Evolutionary conservation across 2,888 invertebrate genomes (phyloP), one percentile per base, ranked within the genome.

Genomic region (Muschampia staudingeri): DNA sequence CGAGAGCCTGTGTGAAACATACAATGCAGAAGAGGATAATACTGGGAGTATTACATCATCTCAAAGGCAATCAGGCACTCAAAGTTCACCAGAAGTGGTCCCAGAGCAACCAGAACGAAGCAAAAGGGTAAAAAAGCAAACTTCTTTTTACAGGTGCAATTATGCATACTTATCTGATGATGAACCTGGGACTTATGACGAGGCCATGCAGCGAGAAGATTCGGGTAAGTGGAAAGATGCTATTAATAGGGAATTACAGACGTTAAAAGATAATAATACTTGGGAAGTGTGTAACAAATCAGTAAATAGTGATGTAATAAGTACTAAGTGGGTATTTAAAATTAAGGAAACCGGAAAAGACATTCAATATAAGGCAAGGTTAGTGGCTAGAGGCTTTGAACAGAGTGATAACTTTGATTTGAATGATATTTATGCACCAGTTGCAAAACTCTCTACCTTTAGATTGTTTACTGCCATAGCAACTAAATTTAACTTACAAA

Each of bases 301-400:
- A 12, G 76, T 37, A 16, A 67, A 48, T 76, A 25, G 9, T 72
- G 85, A 86, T 11, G 72, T 71, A 3, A 69, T 88, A 14, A 84
- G 83, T 82, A 85, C 83, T 19, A 88, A 88, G 61, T 89, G 89
- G 89, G 85, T 88, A 2, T 88, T 88, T 77, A 87, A 84, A 76
- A 76, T 84, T 0, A 89, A 34, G 65, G 87, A 69, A 56, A 78
- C 30, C 9, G 82, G 65, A 34, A 30, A 34, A 30, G 65, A 67
- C 9, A 67, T 34, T 12, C 30, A 67, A 5, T 67, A 34, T 67
- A 67, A 67, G 16, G 65, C 65, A 14, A 87, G 87, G 19, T 70
- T 90, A 73, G 89, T 89, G 0, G 88, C 88, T 4, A 78, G 87
- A 30, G 88, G 87, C 0, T 88, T 88, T 76, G 84, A 89, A 52